These are phyloP conservation scores for human DNA, from an alignment of 2,113 vertebrate genomes.

Conservation along the genomic window DNA sequence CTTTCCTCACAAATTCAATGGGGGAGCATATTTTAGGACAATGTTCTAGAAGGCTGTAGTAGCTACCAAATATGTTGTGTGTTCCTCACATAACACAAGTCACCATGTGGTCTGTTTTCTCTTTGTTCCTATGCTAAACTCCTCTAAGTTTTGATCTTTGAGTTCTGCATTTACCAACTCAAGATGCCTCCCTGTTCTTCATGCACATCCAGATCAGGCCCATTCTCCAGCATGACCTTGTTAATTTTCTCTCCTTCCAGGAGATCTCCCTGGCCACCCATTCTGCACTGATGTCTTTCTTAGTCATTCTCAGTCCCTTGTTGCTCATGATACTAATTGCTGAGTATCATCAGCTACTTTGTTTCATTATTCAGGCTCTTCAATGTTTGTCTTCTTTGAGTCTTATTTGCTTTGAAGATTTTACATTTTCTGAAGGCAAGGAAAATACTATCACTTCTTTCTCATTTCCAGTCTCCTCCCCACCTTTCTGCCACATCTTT, in stretches of 20 bases:
- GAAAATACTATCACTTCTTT: background rate
- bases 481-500: background rate
- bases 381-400: background rate
- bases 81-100: background rate
- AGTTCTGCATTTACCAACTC: background rate
- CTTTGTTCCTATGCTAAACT: background rate
- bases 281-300: background rate
- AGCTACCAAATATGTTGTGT: background rate
- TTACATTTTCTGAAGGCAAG: background rate
- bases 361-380: background rate
- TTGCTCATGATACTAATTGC: background rate
- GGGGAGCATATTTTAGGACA: background rate
- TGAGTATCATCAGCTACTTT: background rate
- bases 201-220: background rate
- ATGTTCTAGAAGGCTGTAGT: background rate
- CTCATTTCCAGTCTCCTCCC: background rate
- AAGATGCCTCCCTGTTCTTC: background rate
- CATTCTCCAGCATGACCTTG: accelerated
- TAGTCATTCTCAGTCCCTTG: background rate
- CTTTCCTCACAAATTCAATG: background rate
- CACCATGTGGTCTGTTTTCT: background rate
- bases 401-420: background rate
- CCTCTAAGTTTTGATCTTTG: background rate
- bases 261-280: background rate
- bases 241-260: background rate